Evolutionary conservation across 2,113 vertebrate species (phyloP), one percentile per base, ranked within the genome.

Genomic region (Entomyzon cyanotis): DNA sequence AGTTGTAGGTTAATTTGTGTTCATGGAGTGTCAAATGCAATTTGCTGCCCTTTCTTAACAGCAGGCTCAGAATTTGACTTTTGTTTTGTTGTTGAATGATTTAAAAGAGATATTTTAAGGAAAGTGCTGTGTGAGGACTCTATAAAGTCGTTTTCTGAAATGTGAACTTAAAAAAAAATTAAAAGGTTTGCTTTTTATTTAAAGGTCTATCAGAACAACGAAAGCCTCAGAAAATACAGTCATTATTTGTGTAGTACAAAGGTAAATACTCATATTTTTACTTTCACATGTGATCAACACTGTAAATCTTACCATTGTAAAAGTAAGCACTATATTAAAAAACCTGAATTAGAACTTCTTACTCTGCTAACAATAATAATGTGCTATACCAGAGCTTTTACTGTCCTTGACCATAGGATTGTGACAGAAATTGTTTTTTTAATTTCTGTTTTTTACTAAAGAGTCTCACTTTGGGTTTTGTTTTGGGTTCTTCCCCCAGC

Each of bases 151-250:
- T 73, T 96, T 96, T 88, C 76, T 94, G 83, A 82, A 87, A 88
- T n/a, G 42, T 42, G 21, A 90, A 42, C 31, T 63, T 70, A 15
- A 77, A 68, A 68, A 25, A 2, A 22, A 24, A 27, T 35, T 47
- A 53, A 88, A 55, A 74, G 2, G 35, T 69, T 93, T 95, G 31
- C 62, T 92, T 92, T 98, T 98, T 98, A 92, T 97, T 97, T 97
- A 73, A 97, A 99, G 99, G 98, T 99, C 99, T 96, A 99, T 99
- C 96, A 98, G 99, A 98, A 98, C 98, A 96, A 98, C 97, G 27
- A 98, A 98, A 97, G 97, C 98, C 88, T 99, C 99, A 96, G 99
- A 99, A 99, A 99, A 99, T 92, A 98, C 99, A 96, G 99, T 99
- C 96, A 99, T 99, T 97, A 97, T 99, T 96, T 99, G 98, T 90